Conservation (phyloP, 2,797 vertebrate genomes). For the Cirrhinus mrigala region DNA sequence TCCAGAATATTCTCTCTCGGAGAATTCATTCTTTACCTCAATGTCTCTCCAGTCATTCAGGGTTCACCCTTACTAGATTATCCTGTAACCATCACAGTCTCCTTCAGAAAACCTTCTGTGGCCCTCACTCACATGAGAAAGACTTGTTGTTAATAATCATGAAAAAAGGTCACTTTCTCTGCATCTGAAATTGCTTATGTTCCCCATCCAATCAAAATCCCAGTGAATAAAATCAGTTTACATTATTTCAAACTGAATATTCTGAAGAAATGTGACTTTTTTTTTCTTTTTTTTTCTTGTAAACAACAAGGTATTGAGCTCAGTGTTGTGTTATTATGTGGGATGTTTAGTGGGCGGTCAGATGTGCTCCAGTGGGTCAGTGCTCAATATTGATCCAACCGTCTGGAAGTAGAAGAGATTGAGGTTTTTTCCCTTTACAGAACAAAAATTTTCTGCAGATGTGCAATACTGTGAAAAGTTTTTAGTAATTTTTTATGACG, state of each 20-base stretch:
- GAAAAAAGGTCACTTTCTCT: neutral
- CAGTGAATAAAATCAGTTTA: neutral
- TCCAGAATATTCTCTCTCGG: neutral
- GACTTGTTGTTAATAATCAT: neutral
- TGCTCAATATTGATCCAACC: neutral
- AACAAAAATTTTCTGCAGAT: neutral
- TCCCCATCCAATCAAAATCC: neutral
- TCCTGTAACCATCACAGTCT: neutral
- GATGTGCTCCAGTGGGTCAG: neutral
- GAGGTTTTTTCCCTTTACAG: neutral
- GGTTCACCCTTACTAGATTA: neutral
- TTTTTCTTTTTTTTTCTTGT: too few relatives aligned
- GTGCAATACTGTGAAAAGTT: neutral
- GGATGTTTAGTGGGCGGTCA: neutral
- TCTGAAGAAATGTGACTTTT: neutral
- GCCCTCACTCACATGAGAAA: neutral
- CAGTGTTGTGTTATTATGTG: neutral
- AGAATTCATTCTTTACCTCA: neutral
- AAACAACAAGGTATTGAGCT: neutral
- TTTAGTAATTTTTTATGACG: neutral
- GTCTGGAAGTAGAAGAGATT: neutral
- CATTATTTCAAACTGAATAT: neutral
- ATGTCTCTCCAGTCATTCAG: neutral
- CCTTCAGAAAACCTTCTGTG: neutral
- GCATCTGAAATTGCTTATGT: neutral